A percentile compares a stretch with the other conserved stretches of the same genome.
Conservation (phyloP, 1,140 invertebrate species). For the Tetramorium alpestre region DNA sequence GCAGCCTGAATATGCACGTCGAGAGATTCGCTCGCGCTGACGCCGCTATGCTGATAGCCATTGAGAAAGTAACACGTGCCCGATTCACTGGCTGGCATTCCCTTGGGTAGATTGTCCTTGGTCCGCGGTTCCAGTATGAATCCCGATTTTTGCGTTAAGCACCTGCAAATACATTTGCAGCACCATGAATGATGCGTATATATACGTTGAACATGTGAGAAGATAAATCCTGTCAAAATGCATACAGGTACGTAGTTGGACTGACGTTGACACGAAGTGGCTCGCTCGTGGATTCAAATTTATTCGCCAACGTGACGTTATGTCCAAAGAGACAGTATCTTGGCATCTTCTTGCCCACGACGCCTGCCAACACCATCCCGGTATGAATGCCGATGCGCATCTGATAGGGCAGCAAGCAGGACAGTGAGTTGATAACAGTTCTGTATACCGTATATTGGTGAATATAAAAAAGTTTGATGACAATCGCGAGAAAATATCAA, state of each 20-base stretch:
- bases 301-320: constrained; percentile 97
- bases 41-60: constrained; percentile 90
- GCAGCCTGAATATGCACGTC: constrained; percentile 89
- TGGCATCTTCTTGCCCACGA: constrained; percentile 96
- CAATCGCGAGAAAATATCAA: constrained; percentile 1
- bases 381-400: constrained; percentile 98
- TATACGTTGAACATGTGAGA: too few relatives aligned
- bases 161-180: constrained; percentile 25
- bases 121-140: constrained; percentile 92
- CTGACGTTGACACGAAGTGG: constrained; percentile 96
- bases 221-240: constrained; percentile 54
- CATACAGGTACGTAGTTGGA: constrained; percentile 96
- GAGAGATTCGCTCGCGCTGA: constrained; percentile 87
- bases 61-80: constrained; percentile 95
- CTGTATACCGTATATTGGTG: background rate
- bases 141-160: constrained; percentile 84
- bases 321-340: constrained; percentile 96
- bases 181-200: background rate
- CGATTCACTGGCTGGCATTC: constrained; percentile 91
- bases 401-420: constrained; percentile 84
- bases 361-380: constrained; percentile 94
- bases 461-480: constrained; percentile 10
- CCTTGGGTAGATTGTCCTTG: constrained; percentile 93
- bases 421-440: background rate
- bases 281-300: constrained; percentile 97